A percentile compares a stretch with the other conserved stretches of the same genome.
Evolutionary conservation across 2,797 vertebrate genomes (phyloP).

Genomic region (Sciaenops ocellatus): DNA sequence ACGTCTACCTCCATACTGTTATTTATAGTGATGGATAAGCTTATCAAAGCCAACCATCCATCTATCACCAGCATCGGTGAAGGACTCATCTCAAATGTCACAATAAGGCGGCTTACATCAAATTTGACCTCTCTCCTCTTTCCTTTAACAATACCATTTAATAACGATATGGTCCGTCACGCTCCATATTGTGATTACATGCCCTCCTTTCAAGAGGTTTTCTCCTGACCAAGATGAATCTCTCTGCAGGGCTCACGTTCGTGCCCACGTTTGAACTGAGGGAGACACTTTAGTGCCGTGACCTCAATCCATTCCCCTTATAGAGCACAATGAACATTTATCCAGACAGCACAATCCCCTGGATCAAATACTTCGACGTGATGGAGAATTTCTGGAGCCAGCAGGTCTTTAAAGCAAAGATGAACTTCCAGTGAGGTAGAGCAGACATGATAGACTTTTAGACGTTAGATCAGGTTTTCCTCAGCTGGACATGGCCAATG

Average conservation of each 20-base stretch:
- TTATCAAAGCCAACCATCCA: conserved; percentile 67
- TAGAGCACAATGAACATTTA: conserved; percentile 68
- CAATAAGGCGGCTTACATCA: conserved; percentile 69
- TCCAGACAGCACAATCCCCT: conserved; percentile 76
- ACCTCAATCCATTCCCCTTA: conserved; percentile 75
- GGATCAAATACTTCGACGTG: conserved; percentile 71
- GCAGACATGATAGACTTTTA: conserved; percentile 33
- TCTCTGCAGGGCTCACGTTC: conserved; percentile 66
- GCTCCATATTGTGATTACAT: conserved; percentile 80
- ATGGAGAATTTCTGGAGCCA: conserved; percentile 67
- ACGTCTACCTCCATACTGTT: conserved; percentile 35
- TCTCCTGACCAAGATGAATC: conserved; percentile 83
- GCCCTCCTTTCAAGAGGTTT: conserved; percentile 79
- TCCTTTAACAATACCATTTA: conserved; percentile 79
- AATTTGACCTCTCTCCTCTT: conserved; percentile 77
- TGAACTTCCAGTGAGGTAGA: conserved; percentile 43
- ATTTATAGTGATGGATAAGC: conserved; percentile 68
- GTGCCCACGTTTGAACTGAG: conserved; percentile 83
- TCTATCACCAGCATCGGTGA: conserved; percentile 70
- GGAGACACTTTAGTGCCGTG: conserved; percentile 78
- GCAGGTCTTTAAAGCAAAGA: conserved; percentile 59
- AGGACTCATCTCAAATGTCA: conserved; percentile 69
- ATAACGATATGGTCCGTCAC: conserved; percentile 82
- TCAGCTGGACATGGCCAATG: conserved; percentile 40
- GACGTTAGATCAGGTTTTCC: conserved; percentile 46